Percentiles rank a stretch among this genome's conserved stretches.
Conservation (phyloP, 2,888 invertebrate genomes). For the Agonopterix alstromeriana region DNA sequence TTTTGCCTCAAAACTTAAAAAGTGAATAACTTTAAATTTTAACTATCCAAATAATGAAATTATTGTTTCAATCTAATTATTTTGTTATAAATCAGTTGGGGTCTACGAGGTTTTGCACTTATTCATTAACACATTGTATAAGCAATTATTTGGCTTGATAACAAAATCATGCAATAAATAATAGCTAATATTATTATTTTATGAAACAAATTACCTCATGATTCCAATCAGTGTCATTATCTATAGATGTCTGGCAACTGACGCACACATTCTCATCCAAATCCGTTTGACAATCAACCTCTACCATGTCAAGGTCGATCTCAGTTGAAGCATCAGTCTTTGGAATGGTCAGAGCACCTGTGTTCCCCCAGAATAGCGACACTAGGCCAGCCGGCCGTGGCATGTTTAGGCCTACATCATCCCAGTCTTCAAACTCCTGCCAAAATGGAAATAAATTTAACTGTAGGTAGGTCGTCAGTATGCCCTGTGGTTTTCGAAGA, state of each 20-base stretch:
- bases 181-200: too few relatives aligned
- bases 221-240: constrained; percentile 57
- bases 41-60: too few relatives aligned
- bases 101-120: too few relatives aligned
- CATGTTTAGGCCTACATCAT: constrained; percentile 92
- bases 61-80: too few relatives aligned
- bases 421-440: constrained; percentile 94
- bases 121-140: too few relatives aligned
- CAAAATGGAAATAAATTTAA: constrained; percentile 7
- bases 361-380: constrained; percentile 79
- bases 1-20: too few relatives aligned
- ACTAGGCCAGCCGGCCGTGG: constrained; percentile 86
- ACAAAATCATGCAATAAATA: too few relatives aligned
- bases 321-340: constrained; percentile 65
- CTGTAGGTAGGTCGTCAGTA: too few relatives aligned
- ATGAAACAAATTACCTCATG: constrained; percentile 46
- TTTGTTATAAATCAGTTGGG: too few relatives aligned
- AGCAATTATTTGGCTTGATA: too few relatives aligned
- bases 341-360: constrained; percentile 41
- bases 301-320: constrained; percentile 43
- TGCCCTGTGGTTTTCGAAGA: too few relatives aligned
- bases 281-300: constrained; percentile 68
- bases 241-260: constrained; percentile 56
- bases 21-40: too few relatives aligned
- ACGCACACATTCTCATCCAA: constrained; percentile 58